Evolutionary conservation across 1,140 invertebrate species (phyloP), one percentile per base, ranked within the genome.

Genomic region (Drosophila aff.): DNA sequence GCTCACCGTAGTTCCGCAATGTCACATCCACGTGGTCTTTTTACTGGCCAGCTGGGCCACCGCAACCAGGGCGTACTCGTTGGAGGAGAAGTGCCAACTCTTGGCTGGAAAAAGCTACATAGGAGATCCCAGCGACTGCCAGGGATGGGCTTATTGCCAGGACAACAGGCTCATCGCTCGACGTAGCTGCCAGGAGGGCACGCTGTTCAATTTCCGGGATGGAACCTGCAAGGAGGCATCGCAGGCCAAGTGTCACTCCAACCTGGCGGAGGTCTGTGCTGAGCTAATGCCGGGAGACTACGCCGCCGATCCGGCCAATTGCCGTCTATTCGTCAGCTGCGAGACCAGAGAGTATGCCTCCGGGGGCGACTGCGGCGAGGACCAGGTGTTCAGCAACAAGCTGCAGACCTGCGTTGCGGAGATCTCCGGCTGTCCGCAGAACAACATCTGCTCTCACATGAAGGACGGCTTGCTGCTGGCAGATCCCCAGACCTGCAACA

Each of bases 61-160:
- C 4, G 16, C 38, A 61, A 38, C 40, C 7, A 16, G 5, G 8
- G 49, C 36, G 5, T 44, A 63, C 44, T 43, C 78, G 10, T 46
- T 85, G 65, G 63, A 75, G 23, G 43, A 63, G 2, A 65, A 74
- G 11, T 84, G 82, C 68, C 65, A 41, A 0, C 43, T 59, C 15
- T 73, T 74, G 68, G 33, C 74, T 21, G 74, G 52, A 21, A 28
- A 52, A 5, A 78, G 75, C 16, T 64, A 64, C 11, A 67, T 78
- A 6, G 82, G 64, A 5, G 74, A 85, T 33, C 36, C 82, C 23
- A 55, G 62, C 7, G 64, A 81, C 36, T 85, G 82, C 33, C 36
- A 41, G 3, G 50, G 28, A 10, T 85, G 82, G 67, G 67, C 67
- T n/a, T 77, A 55, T 33, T 84, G 82, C 49, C 21, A 46, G 53